These are phyloP conservation scores for Sebastes iracundus DNA, from an alignment of 2,797 vertebrate genomes.

Conservation along the genomic window DNA sequence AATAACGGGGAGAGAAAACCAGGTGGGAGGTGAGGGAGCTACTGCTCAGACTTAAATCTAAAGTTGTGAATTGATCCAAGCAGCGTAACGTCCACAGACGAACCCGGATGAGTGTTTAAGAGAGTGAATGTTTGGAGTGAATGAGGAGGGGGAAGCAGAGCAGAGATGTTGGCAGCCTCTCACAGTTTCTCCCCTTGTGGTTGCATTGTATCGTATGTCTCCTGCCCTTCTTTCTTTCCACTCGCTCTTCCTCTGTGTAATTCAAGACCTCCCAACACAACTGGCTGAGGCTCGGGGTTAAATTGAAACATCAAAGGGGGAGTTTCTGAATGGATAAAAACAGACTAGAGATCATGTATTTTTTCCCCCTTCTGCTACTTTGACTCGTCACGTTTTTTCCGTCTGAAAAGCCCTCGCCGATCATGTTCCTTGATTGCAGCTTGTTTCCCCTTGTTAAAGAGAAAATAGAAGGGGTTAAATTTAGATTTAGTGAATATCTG, in stretches of 20 bases:
- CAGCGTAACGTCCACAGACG: conserved; percentile 26
- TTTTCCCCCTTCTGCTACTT: conserved; percentile 2
- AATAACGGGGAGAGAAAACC: background rate
- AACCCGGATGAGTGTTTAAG: conserved; percentile 24
- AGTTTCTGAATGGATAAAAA: conserved; percentile 49
- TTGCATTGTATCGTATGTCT: conserved; percentile 62
- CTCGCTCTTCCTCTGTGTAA: conserved; percentile 65
- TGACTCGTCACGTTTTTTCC: conserved; percentile 65
- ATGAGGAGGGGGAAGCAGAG: background rate
- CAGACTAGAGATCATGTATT: conserved; percentile 36
- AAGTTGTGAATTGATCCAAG: conserved; percentile 46
- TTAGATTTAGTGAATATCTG: conserved; percentile 44
- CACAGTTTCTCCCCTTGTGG: conserved; percentile 33
- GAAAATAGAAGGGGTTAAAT: conserved; percentile 54
- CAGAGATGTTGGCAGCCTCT: conserved; percentile 34
- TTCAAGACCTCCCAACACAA: conserved; percentile 59
- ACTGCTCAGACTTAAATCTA: conserved; percentile 1
- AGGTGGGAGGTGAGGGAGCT: background rate
- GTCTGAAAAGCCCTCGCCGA: conserved; percentile 34
- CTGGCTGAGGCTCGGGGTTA: conserved; percentile 24
- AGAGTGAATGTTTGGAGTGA: conserved; percentile 11
- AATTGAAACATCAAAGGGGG: conserved; percentile 50
- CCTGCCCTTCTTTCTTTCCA: conserved; percentile 64
- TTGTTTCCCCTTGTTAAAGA: conserved; percentile 55
- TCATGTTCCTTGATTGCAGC: conserved; percentile 54